Percentiles rank a stretch among this genome's conserved stretches.
phyloP scores from a whole-genome alignment of 2,113 vertebrate species.

The Cinclus cinclus region DNA sequence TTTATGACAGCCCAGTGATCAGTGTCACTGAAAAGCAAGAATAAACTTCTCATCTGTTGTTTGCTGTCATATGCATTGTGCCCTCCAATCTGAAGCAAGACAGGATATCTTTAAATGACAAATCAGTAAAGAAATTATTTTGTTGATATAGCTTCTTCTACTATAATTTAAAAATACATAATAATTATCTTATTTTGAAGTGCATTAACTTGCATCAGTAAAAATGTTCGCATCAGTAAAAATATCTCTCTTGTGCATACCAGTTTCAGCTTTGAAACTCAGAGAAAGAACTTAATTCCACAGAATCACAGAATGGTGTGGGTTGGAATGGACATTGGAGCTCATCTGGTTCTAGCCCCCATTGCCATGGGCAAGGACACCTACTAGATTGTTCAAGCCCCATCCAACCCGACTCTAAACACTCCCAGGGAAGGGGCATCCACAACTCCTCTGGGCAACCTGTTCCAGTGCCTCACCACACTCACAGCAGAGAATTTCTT shows the following conservation, averaged over 20 bases:
- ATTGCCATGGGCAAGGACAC: neutral
- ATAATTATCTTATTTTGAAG: neutral
- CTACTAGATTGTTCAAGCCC: neutral
- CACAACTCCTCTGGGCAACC: neutral
- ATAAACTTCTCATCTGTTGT: neutral
- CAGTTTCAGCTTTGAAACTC: neutral
- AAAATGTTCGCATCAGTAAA: neutral
- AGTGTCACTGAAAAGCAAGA: neutral
- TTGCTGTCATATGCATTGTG: neutral
- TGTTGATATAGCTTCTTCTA: neutral
- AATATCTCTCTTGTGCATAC: neutral
- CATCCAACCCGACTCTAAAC: neutral
- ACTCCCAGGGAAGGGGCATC: neutral
- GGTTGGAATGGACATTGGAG: neutral
- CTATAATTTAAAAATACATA: neutral
- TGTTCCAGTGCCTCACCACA: neutral
- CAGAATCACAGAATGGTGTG: neutral
- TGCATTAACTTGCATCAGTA: neutral
- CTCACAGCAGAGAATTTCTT: neutral
- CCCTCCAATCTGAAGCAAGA: neutral
- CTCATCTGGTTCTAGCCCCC: neutral
- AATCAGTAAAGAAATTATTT: neutral
- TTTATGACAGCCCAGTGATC: neutral
- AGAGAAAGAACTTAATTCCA: neutral
- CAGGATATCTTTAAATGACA: neutral